Base-by-base conservation (phyloP, 2,888 invertebrate genomes). In the Stenolophus ochropezus region DNA sequence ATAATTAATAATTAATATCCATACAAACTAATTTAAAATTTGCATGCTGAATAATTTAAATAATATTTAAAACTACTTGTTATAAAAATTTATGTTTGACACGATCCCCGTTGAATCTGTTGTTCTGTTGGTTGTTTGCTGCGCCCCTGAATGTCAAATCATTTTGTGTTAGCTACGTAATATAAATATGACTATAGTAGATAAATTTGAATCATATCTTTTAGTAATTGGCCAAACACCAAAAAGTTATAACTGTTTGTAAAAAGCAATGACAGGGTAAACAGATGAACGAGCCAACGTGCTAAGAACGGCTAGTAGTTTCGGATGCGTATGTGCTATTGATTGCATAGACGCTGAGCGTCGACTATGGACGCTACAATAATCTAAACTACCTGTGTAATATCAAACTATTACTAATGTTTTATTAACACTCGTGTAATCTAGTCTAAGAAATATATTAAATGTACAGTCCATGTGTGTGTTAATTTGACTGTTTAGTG, bases 341-440 rank as follows among this genome's bases (percentile, higher is more conserved):
- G 81, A 81, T 81, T 81, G 65, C 25, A 81, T 61, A 74, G 81
- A 75, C 81, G 81, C 23, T 23, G 80, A 56, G 80, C 80, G 81
- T 81, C 75, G 75, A 25, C 80, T 81, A 81, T 81, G 81, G 75
- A 81, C 81, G 81, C 81, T 81, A 25, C 58, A 75, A 81, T 81
- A 75, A 81, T 75, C 81, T 75, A 81, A 73, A 74, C 47, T 80
- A 73, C 80, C 73, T 80, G 73, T 58, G 80, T 80, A 58, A 42
- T 73, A 81, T 75, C 42, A 61, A 53, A 80, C 14, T 25, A 81
- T 58, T 74, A 71, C 23, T 11, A 25, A 61, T 81, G 81, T 74
- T 74, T 49, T 75, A 51, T 81, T 81, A 75, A 61, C 21, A 65
- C 1, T 42, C 20, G 74, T 65, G 75, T 65, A 65, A n/a, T 16